These are phyloP conservation scores for Planiliza haematocheilus DNA, from an alignment of 2,113 vertebrate genomes.

Conservation along the genomic window DNA sequence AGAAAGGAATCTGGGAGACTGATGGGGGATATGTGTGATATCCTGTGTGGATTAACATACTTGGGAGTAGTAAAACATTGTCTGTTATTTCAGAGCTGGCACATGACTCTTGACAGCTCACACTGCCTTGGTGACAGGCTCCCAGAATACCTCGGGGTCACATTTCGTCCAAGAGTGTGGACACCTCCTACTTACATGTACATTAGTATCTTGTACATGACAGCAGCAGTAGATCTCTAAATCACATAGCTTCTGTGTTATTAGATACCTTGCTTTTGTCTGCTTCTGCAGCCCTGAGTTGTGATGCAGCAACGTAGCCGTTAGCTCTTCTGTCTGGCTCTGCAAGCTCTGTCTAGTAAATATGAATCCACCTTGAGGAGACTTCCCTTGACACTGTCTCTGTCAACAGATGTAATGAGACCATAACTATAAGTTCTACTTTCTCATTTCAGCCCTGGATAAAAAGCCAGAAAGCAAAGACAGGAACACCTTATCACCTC, in stretches of 20 bases:
- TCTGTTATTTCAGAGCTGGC: conserved; percentile 42
- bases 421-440: conserved; percentile 64
- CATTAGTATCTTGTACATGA: conserved; percentile 30
- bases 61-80: conserved; percentile 24
- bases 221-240: conserved; percentile 30
- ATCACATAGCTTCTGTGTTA: conserved; percentile 38
- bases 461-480: conserved; percentile 33
- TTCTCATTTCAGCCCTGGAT: conserved; percentile 56
- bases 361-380: conserved; percentile 51
- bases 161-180: conserved; percentile 48
- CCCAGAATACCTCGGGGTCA: conserved; percentile 70
- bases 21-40: conserved; percentile 40
- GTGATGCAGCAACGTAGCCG: conserved; percentile 23
- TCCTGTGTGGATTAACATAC: conserved; percentile 45
- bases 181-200: conserved; percentile 47
- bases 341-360: conserved; percentile 57
- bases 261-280: conserved; percentile 38
- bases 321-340: conserved; percentile 40
- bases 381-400: conserved; percentile 34
- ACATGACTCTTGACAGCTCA: conserved; percentile 32
- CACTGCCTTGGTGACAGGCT: conserved; percentile 52
- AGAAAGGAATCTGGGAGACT: conserved; percentile 58
- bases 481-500: conserved; percentile 34
- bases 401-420: conserved; percentile 69
- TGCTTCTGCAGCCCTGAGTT: conserved; percentile 15